Evolutionary conservation across 2,888 invertebrate genomes (phyloP).

Genomic region (Agonopterix subpropinquella): DNA sequence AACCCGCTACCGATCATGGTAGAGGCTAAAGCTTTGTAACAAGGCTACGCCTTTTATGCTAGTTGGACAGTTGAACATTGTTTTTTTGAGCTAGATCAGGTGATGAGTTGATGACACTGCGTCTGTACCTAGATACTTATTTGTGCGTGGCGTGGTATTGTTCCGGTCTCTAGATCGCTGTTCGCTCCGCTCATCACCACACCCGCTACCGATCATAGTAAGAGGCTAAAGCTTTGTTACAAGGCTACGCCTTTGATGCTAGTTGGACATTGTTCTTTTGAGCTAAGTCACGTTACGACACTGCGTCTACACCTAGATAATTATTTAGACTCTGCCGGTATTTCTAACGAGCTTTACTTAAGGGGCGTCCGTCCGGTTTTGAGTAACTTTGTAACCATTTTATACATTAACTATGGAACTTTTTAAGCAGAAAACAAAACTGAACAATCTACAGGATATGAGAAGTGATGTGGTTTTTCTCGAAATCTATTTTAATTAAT

Average conservation of each 20-base stretch:
- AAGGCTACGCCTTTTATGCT: constrained; percentile 47
- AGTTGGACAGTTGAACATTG: constrained; percentile 58
- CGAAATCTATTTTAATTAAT: too few species aligned
- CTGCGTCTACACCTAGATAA: not conserved
- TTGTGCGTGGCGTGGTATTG: too few species aligned
- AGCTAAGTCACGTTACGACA: constrained; percentile 11
- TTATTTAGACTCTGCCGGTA: not conserved
- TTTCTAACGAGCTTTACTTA: not conserved
- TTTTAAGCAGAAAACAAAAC: too few species aligned
- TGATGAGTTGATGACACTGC: not conserved
- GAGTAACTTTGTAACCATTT: too few species aligned
- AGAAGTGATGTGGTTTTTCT: too few species aligned
- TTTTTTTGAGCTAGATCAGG: constrained; percentile 41
- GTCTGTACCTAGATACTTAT: too few species aligned
- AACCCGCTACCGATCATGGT: too few species aligned
- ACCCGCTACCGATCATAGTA: constrained; percentile 1
- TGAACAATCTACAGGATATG: too few species aligned
- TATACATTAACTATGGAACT: too few species aligned
- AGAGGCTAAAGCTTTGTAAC: constrained; percentile 27
- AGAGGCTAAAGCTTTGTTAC: constrained; percentile 22
- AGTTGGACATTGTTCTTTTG: constrained; percentile 63
- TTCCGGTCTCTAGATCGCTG: not conserved
- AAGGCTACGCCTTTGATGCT: constrained; percentile 48
- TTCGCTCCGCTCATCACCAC: constrained; percentile 20
- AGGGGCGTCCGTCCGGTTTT: too few species aligned